Percentiles rank a stretch among this genome's conserved stretches.
Evolutionary conservation across 2,888 invertebrate genomes (phyloP).

Genomic region (Nephrocerus scutellatus): DNA sequence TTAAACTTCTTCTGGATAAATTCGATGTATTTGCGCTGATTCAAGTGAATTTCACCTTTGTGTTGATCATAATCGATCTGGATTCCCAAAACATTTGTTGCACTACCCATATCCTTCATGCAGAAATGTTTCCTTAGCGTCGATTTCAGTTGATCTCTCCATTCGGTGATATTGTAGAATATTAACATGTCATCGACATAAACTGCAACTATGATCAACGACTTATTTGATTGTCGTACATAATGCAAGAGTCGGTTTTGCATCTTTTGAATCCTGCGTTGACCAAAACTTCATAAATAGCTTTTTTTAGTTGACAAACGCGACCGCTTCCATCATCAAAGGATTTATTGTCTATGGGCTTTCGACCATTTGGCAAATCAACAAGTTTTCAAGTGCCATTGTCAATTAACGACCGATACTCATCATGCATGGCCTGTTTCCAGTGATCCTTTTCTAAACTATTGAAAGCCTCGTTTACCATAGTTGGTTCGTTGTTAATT

Average conservation of each 20-base stretch:
- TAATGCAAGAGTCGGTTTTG: conserved; percentile 14
- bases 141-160: conserved; percentile 6
- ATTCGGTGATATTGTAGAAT: conserved; percentile 10
- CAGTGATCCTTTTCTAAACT: no score
- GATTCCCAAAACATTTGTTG: conserved; percentile 11
- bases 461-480: no score
- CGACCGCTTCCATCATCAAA: conserved; percentile 7
- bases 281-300: conserved; percentile 11
- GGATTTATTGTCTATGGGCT: no score
- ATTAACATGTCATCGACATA: conserved; percentile 13
- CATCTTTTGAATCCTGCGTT: conserved; percentile 2
- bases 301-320: conserved; percentile 14
- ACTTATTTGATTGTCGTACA: conserved; percentile 3
- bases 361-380: no score
- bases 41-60: not conserved
- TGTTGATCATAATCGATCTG: conserved; percentile 4
- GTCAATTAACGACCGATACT: no score
- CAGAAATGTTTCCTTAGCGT: conserved; percentile 5
- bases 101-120: conserved; percentile 11
- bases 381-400: no score
- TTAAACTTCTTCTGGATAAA: conserved; percentile 4
- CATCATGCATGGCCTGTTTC: no score
- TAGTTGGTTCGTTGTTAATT: no score
- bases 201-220: conserved; percentile 8
- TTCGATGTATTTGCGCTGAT: conserved; percentile 9